A percentile compares a stretch with the other conserved stretches of the same genome.
Conservation (phyloP, 2,113 vertebrate genomes). For the Rynchops niger region DNA sequence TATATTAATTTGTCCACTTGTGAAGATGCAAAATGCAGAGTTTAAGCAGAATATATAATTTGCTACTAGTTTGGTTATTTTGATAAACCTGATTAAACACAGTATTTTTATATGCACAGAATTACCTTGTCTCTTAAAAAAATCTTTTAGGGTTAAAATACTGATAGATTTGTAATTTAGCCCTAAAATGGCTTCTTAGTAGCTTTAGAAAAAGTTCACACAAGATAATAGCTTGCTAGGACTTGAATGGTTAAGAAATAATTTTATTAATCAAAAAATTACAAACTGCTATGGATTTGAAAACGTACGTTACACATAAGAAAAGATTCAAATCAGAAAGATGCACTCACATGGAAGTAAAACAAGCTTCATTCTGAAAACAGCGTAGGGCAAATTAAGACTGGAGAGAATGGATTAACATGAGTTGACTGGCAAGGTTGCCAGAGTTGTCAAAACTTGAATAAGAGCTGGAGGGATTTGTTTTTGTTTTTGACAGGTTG, state of each 20-base stretch:
- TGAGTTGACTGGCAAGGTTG: neutral
- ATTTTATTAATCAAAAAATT: neutral
- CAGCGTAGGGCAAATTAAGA: neutral
- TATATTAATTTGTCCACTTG: neutral
- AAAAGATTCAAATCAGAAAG: neutral
- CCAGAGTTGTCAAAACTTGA: slow-evolving; percentile 54
- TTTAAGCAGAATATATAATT: neutral
- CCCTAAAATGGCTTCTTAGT: neutral
- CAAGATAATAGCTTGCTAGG: neutral
- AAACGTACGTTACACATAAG: neutral
- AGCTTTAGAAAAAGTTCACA: neutral
- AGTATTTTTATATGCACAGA: neutral
- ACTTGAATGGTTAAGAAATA: neutral
- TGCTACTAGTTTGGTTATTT: neutral
- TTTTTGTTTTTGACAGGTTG: slow-evolving; percentile 81
- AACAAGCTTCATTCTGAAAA: neutral
- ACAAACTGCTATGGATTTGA: neutral
- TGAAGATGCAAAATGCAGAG: neutral
- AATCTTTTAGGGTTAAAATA: neutral
- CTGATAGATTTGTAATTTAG: neutral
- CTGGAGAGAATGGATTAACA: slow-evolving; percentile 32
- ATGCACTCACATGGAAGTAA: neutral
- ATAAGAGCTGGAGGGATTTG: slow-evolving; percentile 49
- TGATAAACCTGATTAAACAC: neutral
- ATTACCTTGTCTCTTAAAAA: neutral